phyloP scores from a whole-genome alignment of 1,140 invertebrate genomes.

The Pantala flavescens region DNA sequence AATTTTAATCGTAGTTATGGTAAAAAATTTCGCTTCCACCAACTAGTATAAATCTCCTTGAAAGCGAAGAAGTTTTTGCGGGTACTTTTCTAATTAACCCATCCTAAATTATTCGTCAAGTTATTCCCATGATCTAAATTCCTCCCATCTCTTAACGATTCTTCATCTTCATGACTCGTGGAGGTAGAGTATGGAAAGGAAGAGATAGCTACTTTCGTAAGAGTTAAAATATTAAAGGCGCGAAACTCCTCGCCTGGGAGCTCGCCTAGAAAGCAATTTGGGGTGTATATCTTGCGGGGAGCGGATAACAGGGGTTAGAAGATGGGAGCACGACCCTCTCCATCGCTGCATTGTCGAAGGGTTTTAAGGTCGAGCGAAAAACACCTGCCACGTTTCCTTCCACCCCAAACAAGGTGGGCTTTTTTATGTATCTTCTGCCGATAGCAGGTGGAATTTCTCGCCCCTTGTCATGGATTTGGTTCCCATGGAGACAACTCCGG shows the following conservation, averaged over 20 bases:
- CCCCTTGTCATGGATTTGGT: background rate
- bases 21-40: too few species aligned
- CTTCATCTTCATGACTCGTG: background rate
- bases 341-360: background rate
- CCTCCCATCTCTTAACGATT: too few species aligned
- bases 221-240: background rate
- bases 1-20: too few species aligned
- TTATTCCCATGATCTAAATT: too few species aligned
- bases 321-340: background rate
- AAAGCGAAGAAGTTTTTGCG: too few species aligned
- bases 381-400: background rate
- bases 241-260: conserved; percentile 16
- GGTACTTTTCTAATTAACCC: too few species aligned
- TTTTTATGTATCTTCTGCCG: background rate
- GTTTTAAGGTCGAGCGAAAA: background rate
- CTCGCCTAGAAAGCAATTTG: conserved; percentile 19
- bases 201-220: background rate
- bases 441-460: background rate
- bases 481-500: background rate
- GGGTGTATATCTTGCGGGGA: background rate
- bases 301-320: background rate
- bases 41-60: too few species aligned
- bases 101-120: too few species aligned
- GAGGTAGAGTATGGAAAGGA: background rate
- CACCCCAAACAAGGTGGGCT: too few species aligned